Conservation (phyloP, 2,113 vertebrate genomes). For the Sinocyclocheilus anshuiensis region DNA sequence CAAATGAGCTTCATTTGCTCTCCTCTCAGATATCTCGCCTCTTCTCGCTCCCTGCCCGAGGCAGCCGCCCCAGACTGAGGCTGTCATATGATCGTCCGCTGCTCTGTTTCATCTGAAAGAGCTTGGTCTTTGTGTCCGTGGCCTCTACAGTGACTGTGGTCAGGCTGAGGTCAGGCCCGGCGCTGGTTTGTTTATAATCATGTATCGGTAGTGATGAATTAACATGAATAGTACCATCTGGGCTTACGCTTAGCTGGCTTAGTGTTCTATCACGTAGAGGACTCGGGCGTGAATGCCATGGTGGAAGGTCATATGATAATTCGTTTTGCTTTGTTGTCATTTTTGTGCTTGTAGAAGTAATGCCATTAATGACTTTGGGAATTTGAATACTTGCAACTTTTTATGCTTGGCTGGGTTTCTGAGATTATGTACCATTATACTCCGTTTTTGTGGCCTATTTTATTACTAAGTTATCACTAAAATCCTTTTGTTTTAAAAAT, state of each 20-base stretch:
- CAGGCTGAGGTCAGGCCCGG: conserved; percentile 7
- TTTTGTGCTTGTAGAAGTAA: conserved; percentile 14
- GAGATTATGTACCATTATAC: not conserved
- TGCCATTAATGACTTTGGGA: conserved; percentile 24
- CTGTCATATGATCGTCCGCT: not conserved
- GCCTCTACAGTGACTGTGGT: not conserved
- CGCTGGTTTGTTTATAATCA: conserved; percentile 22
- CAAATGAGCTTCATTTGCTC: conserved; percentile 37
- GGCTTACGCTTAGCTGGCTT: conserved; percentile 27
- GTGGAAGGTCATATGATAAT: conserved; percentile 45
- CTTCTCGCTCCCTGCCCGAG: conserved; percentile 1
- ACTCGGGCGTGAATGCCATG: conserved; percentile 25
- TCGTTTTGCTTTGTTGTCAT: not conserved
- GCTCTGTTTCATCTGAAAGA: not conserved
- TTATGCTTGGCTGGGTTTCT: not conserved
- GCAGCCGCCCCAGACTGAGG: not conserved
- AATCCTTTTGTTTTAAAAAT: not conserved
- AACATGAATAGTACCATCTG: conserved; percentile 28
- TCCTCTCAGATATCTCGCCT: conserved; percentile 20
- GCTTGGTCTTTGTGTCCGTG: not conserved
- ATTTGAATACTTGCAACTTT: conserved; percentile 6
- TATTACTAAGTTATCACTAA: not conserved
- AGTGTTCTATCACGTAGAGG: conserved; percentile 16
- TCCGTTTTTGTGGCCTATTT: not conserved
- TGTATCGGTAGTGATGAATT: conserved; percentile 2